Conservation (phyloP, 2,888 invertebrate species). For the Koerneria pararmatus region DNA sequence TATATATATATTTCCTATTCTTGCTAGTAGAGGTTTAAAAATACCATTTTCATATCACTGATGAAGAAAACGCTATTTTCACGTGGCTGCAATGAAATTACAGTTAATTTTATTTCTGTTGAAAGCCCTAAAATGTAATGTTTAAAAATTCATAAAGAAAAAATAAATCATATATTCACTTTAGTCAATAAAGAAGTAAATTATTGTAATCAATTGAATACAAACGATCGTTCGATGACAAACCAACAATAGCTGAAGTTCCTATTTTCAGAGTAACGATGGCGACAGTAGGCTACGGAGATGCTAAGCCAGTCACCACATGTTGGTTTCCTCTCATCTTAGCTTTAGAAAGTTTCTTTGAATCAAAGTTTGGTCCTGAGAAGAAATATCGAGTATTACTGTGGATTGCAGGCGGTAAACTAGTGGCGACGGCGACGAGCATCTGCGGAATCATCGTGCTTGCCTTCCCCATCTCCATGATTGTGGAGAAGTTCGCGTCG, state of each 20-base stretch:
- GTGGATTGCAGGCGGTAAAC: conserved; percentile 50
- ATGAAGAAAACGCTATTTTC: too few species aligned
- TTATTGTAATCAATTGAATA: conserved; percentile 34
- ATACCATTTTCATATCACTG: too few species aligned
- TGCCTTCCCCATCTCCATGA: conserved; percentile 58
- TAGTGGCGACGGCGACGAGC: conserved; percentile 53
- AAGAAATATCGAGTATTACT: not conserved
- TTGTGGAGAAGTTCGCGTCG: conserved; percentile 57
- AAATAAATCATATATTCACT: not conserved
- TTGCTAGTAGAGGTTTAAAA: too few species aligned
- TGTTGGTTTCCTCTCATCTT: conserved; percentile 31
- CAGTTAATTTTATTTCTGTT: too few species aligned
- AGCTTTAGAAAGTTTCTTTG: not conserved
- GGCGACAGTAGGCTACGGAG: conserved; percentile 56
- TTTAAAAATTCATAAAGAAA: not conserved
- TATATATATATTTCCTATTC: too few species aligned
- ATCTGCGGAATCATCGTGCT: conserved; percentile 57
- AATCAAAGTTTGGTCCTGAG: not conserved
- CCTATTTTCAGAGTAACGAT: conserved; percentile 44
- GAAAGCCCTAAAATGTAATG: not conserved
- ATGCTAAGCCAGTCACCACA: conserved; percentile 50
- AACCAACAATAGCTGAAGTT: not conserved
- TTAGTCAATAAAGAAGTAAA: not conserved
- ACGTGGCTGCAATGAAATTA: too few species aligned
- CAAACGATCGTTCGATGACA: not conserved